A percentile compares a stretch with the other conserved stretches of the same genome.
These are phyloP conservation scores for Melieria omissa DNA, from an alignment of 2,888 invertebrate genomes.

Conservation along the genomic window DNA sequence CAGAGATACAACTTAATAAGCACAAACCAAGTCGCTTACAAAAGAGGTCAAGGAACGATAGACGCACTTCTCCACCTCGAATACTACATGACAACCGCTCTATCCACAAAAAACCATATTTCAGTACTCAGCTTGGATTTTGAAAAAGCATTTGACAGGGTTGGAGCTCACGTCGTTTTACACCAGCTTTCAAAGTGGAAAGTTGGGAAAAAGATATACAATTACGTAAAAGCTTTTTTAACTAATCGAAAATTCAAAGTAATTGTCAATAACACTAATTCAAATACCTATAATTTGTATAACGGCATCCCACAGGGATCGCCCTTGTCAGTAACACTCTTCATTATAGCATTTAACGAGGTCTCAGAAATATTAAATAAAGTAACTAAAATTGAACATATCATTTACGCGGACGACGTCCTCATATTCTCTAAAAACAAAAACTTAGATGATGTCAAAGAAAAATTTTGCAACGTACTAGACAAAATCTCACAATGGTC, in stretches of 20 bases:
- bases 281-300: too few relatives aligned
- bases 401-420: too few relatives aligned
- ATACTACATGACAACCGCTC: constrained; percentile 12
- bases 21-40: constrained; percentile 25
- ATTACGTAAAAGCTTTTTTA: constrained; percentile 34
- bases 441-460: too few relatives aligned
- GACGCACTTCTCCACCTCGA: constrained; percentile 26
- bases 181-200: constrained; percentile 29
- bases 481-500: background rate
- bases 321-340: too few relatives aligned
- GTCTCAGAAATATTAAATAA: too few relatives aligned
- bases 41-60: constrained; percentile 14
- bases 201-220: constrained; percentile 22
- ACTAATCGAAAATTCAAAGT: constrained; percentile 33
- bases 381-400: too few relatives aligned
- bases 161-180: constrained; percentile 26
- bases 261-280: constrained; percentile 3
- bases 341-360: too few relatives aligned
- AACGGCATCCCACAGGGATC: too few relatives aligned
- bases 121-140: constrained; percentile 28
- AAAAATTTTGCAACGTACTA: too few relatives aligned
- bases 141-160: constrained; percentile 29
- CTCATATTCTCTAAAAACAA: too few relatives aligned
- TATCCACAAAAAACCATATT: constrained; percentile 32
- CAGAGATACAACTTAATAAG: constrained; percentile 27